Conservation (phyloP, 2,888 invertebrate species). For the Pachydiplax longipennis region DNA sequence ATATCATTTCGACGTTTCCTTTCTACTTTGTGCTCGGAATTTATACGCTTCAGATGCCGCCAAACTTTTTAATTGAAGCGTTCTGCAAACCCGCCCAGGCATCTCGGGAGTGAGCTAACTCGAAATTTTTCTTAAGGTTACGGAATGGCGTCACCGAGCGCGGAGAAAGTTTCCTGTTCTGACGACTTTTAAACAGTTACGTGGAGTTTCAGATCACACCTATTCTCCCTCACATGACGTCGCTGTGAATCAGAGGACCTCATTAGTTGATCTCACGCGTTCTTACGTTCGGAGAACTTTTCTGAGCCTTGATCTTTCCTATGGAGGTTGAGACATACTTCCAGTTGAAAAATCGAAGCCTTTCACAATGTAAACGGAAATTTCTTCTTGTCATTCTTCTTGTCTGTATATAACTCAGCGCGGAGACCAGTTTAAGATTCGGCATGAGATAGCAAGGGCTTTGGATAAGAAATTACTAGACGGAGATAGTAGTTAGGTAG, state of each 20-base stretch:
- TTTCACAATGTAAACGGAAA: background rate
- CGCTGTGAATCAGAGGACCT: background rate
- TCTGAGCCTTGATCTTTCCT: background rate
- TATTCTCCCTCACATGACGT: constrained; percentile 10
- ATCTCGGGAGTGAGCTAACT: background rate
- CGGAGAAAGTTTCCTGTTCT: constrained; percentile 7
- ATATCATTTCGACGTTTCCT: no score
- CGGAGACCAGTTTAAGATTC: no score
- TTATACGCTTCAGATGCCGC: background rate
- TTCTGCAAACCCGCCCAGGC: background rate
- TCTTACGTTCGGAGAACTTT: background rate
- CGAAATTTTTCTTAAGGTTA: background rate
- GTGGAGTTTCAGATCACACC: background rate
- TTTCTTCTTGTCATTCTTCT: no score
- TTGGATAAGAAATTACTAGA: no score
- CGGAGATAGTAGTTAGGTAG: no score
- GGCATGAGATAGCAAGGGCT: no score
- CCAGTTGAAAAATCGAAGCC: background rate
- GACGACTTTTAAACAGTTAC: background rate
- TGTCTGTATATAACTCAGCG: no score
- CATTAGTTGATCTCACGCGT: background rate
- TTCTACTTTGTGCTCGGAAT: background rate
- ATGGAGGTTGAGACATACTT: background rate
- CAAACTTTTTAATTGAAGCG: background rate
- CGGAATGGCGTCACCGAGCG: background rate